phyloP scores from a whole-genome alignment of 2,888 invertebrate genomes.

The Alsophila aescularia region DNA sequence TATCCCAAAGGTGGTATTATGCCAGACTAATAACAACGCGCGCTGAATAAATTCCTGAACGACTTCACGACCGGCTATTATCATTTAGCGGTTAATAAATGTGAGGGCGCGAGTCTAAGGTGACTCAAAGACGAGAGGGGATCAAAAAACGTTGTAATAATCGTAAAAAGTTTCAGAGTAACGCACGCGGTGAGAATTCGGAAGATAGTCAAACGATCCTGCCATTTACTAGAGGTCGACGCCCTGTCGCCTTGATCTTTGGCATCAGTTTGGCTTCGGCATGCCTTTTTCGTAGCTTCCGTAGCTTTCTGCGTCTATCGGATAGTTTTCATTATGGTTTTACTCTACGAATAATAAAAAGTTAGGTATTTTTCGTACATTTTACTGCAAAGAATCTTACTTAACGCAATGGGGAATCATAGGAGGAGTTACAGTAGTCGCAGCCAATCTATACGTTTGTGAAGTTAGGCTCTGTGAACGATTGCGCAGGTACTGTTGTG shows the following conservation, averaged over 20 bases:
- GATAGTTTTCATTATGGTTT: conserved; percentile 24
- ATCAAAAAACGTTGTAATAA: conserved; percentile 78
- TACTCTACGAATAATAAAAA: too few species aligned
- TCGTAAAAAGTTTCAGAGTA: conserved; percentile 78
- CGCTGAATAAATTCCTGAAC: conserved; percentile 65
- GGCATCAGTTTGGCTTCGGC: conserved; percentile 12
- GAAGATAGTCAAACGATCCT: conserved; percentile 65
- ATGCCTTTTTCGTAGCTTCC: conserved; percentile 13
- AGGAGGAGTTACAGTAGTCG: too few species aligned
- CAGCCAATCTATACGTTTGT: too few species aligned
- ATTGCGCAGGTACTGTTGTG: too few species aligned
- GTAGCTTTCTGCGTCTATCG: conserved; percentile 2
- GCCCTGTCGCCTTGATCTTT: conserved; percentile 21
- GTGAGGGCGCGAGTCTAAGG: conserved; percentile 67
- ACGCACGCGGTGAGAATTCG: conserved; percentile 73
- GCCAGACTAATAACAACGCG: conserved; percentile 48
- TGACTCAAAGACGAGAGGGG: conserved; percentile 63
- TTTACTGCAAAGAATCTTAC: too few species aligned
- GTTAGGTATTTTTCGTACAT: too few species aligned
- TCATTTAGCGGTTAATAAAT: conserved; percentile 79
- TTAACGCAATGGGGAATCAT: too few species aligned
- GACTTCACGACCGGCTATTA: conserved; percentile 67
- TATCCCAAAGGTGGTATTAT: conserved; percentile 8
- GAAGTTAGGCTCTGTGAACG: too few species aligned
- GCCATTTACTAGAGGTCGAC: conserved; percentile 53